A percentile compares a stretch with the other conserved stretches of the same genome.
These are phyloP conservation scores for Nothobranchius furzeri DNA, from an alignment of 2,113 vertebrate genomes.

Conservation along the genomic window DNA sequence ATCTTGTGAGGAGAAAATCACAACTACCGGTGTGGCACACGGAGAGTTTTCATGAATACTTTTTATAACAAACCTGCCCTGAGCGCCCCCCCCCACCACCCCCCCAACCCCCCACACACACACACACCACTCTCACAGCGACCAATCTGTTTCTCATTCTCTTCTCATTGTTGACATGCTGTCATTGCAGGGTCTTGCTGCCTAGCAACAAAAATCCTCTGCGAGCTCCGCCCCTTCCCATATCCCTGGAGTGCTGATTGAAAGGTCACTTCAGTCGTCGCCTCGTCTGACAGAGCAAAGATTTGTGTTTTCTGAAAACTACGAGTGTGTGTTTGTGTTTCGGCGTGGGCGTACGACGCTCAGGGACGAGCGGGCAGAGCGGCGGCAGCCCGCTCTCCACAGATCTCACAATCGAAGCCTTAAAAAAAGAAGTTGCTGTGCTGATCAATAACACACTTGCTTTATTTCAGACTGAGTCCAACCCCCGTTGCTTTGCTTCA, in stretches of 20 bases:
- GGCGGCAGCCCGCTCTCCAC: slow-evolving; percentile 11
- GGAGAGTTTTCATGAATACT: not conserved
- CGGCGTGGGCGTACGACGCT: slow-evolving; percentile 33
- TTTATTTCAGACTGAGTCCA: slow-evolving; percentile 22
- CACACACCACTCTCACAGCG: not conserved
- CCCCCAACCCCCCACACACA: slow-evolving; percentile 6
- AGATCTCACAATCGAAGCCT: slow-evolving; percentile 1
- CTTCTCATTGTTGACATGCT: slow-evolving; percentile 64
- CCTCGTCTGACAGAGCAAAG: slow-evolving; percentile 48
- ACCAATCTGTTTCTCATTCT: slow-evolving; percentile 63
- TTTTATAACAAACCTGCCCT: not conserved
- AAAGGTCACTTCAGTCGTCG: slow-evolving; percentile 71
- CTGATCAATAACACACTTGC: slow-evolving; percentile 45
- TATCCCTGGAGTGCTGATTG: slow-evolving; percentile 56
- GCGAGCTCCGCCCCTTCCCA: slow-evolving; percentile 36
- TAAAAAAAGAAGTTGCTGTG: not conserved
- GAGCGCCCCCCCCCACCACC: not conserved
- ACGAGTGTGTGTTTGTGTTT: slow-evolving; percentile 14
- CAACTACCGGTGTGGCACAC: slow-evolving; percentile 4
- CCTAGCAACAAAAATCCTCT: slow-evolving; percentile 62
- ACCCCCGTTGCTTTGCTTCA: slow-evolving; percentile 23
- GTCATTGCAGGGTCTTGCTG: slow-evolving; percentile 56
- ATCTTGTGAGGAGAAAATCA: slow-evolving; percentile 2
- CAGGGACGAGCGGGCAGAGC: slow-evolving; percentile 38
- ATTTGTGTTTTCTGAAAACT: slow-evolving; percentile 58